These are phyloP conservation scores for Ecdyonurus torrentis DNA, from an alignment of 2,888 invertebrate genomes.

Conservation along the genomic window DNA sequence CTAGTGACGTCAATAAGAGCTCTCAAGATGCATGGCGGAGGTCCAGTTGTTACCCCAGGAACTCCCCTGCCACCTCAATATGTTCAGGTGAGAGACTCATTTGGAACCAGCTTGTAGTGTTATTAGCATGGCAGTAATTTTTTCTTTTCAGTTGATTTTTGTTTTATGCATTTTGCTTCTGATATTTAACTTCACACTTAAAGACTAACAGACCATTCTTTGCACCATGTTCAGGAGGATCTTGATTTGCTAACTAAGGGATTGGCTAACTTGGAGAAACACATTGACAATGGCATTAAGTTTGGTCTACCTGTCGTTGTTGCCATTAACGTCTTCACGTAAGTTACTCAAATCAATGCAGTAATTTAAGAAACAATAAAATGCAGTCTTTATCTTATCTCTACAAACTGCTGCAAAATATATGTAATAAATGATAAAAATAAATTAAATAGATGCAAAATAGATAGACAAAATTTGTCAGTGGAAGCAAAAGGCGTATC, in stretches of 20 bases:
- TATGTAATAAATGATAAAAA: too few relatives aligned
- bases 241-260: constrained; percentile 71
- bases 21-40: constrained; percentile 98
- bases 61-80: constrained; percentile 73
- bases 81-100: constrained; percentile 25
- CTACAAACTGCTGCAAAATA: too few relatives aligned
- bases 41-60: constrained; percentile 74
- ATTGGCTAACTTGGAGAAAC: constrained; percentile 76
- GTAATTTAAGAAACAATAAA: not conserved
- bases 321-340: constrained; percentile 78
- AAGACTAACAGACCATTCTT: not conserved
- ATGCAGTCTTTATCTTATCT: not conserved
- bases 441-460: too few relatives aligned
- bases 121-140: not conserved
- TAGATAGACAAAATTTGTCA: too few relatives aligned
- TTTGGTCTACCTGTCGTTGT: constrained; percentile 90
- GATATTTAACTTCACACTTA: not conserved
- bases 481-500: too few relatives aligned
- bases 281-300: constrained; percentile 79
- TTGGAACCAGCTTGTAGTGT: not conserved
- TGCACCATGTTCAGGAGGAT: constrained; percentile 55
- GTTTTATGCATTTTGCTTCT: not conserved
- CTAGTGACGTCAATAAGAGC: constrained; percentile 87
- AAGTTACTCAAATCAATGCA: constrained; percentile 21
- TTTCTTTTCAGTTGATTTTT: not conserved